Conservation (phyloP, 2,797 vertebrate genomes). For the Myripristis jacobus region DNA sequence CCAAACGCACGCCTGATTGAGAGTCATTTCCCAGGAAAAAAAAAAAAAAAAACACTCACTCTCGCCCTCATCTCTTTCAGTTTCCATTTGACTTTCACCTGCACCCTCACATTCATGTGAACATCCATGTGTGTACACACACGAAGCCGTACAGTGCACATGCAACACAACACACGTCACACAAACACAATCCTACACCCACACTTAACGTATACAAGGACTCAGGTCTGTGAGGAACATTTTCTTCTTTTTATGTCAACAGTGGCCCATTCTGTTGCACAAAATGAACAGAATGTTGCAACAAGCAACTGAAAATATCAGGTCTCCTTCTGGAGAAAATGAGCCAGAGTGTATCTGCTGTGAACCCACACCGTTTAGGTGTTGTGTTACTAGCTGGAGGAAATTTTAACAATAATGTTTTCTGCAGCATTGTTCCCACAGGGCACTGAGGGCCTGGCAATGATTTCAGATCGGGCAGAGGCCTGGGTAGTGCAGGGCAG, state of each 20-base stretch:
- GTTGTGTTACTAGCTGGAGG: slow-evolving; percentile 56
- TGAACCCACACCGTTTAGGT: slow-evolving; percentile 34
- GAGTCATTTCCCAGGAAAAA: slow-evolving; percentile 55
- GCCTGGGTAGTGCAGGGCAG: too few species aligned
- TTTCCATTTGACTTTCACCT: slow-evolving; percentile 53
- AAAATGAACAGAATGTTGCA: slow-evolving; percentile 32
- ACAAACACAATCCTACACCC: slow-evolving; percentile 9
- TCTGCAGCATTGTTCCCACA: slow-evolving; percentile 26
- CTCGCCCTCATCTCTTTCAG: slow-evolving; percentile 47
- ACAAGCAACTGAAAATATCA: not conserved
- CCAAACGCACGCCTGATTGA: slow-evolving; percentile 40
- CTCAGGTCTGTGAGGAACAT: not conserved
- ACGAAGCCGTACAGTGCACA: not conserved
- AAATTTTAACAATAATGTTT: slow-evolving; percentile 36
- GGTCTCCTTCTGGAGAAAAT: slow-evolving; percentile 33
- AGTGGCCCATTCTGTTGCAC: not conserved
- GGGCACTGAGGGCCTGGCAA: slow-evolving; percentile 14
- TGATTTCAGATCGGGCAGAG: too few species aligned
- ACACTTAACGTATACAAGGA: slow-evolving; percentile 30
- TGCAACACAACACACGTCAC: not conserved
- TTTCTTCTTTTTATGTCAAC: slow-evolving; percentile 18
- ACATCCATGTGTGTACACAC: not conserved
- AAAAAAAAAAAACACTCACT: slow-evolving; percentile 23
- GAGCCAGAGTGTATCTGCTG: slow-evolving; percentile 60
- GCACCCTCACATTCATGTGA: slow-evolving; percentile 8